Evolutionary conservation across 2,113 vertebrate genomes (phyloP), one percentile per base, ranked within the genome.

Genomic region (Oryzias woworae): DNA sequence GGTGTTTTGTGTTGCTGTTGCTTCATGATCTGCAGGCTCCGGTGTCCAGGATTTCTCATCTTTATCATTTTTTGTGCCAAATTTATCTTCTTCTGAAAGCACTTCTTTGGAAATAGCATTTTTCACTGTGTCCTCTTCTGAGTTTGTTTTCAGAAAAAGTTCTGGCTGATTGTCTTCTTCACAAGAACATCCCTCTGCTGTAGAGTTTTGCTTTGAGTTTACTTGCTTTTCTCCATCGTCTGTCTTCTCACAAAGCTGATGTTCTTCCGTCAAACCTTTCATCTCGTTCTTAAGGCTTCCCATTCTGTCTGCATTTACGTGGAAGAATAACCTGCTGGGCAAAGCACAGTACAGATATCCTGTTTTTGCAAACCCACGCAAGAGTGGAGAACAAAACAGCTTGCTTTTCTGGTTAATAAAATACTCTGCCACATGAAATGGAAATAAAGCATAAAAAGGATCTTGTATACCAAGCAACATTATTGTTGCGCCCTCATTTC

Each of bases 251-350:
- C 66, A 66, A 26, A 22, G 72, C 70, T 62, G 62, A 47, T 46
- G 59, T 58, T 87, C 80, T 28, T 79, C 76, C 18, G 22, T 53
- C 23, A 82, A 44, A 73, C 70, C 75, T 60, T 44, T 77, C 61
- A 65, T 87, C 57, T 87, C 76, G 1, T 88, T 79, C 58, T 88
- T 83, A 10, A 87, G 77, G 67, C 81, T 91, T 73, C 87, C 87
- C 87, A 91, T 90, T 79, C 64, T 83, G 42, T 57, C 67, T 47
- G 45, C 61, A 68, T 76, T 14, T 57, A 82, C 53, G 58, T 49
- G 53, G 51, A 44, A 50, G 45, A 73, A 67, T 60, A 58, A 80
- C 83, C 90, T 90, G 81, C 57, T 63, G 69, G 49, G 59, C 12
- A 77, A 10, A 73, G 71, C 51, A 85, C 57, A 81, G 22, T 41